These are phyloP conservation scores for Ascaphus truei DNA, from an alignment of 2,113 vertebrate species.

Conservation along the genomic window DNA sequence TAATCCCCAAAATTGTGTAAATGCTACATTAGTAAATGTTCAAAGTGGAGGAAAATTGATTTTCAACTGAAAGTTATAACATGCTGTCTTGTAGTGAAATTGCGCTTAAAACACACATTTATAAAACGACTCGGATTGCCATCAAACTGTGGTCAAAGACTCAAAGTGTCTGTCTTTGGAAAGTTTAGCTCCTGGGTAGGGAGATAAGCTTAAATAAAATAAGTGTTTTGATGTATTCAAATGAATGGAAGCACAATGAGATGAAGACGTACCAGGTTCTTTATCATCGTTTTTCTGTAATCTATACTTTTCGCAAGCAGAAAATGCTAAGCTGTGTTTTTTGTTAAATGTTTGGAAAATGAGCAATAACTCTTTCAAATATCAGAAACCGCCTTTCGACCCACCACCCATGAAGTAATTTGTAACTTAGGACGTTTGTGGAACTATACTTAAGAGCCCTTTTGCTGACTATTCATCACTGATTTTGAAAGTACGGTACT, in stretches of 20 bases:
- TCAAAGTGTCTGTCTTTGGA: neutral
- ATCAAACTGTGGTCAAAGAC: neutral
- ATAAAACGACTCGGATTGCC: neutral
- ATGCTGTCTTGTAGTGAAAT: neutral
- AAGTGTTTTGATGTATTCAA: neutral
- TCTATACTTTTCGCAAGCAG: neutral
- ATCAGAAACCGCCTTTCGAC: neutral
- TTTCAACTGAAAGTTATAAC: neutral
- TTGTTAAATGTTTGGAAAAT: neutral
- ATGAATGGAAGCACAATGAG: neutral
- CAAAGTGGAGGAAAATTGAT: neutral
- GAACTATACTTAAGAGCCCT: neutral
- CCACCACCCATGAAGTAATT: neutral
- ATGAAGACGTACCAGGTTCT: neutral
- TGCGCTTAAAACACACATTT: neutral
- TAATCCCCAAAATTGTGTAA: neutral
- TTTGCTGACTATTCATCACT: neutral
- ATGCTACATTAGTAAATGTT: neutral
- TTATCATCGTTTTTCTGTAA: neutral
- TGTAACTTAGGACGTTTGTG: neutral
- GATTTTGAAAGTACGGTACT: conserved; percentile 3
- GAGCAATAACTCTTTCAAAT: neutral
- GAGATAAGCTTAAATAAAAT: neutral
- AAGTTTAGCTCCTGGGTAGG: neutral
- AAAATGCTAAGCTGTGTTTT: neutral